Base-by-base conservation (phyloP, 1,140 invertebrate genomes). In the Xylocopa sonorina region DNA sequence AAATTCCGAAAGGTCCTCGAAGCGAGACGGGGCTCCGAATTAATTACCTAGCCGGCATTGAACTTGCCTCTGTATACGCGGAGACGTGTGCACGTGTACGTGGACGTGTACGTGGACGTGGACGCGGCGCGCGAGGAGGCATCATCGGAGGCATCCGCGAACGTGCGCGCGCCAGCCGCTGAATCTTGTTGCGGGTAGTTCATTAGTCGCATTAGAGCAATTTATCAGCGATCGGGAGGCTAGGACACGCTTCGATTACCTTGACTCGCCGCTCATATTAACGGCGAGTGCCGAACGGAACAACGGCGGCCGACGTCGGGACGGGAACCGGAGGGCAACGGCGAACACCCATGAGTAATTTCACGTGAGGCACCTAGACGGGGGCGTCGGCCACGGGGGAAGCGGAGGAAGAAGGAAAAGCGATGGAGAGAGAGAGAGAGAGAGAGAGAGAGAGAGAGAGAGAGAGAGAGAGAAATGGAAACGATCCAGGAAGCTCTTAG, bases 401-500 rank as follows among this genome's bases (percentile, higher is more conserved):
- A n/a, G 24, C 4, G 14, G 27, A 55, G 51, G 24, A 18, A 32
- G n/a, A n/a, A 3, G n/a, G n/a, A n/a, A n/a, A n/a, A n/a, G n/a
- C n/a, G n/a, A n/a, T n/a, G n/a, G n/a, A n/a, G n/a, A n/a, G 24
- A 16, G 27, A 21, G 48, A 48, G 24, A 24, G 21, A 14, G 29
- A 32, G 50, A 27, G 24, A 57, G 24, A n/a, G 27, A 10, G 29
- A 10, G 32, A 14, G 34, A 46, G 18, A 38, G 18, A 21, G 46
- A 41, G 34, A 29, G 38, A 29, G 57, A 48, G 62, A 73, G 57
- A 77, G 69, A 60, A 74, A 77, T 57, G 67, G 76, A 80, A n/a
- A 82, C 43, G 64, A 90, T 91, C 88, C 90, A 92, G 91, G 91
- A 92, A 92, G 90, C 89, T 89, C 87, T 88, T 88, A 85, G 64